phyloP scores from a whole-genome alignment of 1,140 invertebrate species.

The Saccostrea echinata region DNA sequence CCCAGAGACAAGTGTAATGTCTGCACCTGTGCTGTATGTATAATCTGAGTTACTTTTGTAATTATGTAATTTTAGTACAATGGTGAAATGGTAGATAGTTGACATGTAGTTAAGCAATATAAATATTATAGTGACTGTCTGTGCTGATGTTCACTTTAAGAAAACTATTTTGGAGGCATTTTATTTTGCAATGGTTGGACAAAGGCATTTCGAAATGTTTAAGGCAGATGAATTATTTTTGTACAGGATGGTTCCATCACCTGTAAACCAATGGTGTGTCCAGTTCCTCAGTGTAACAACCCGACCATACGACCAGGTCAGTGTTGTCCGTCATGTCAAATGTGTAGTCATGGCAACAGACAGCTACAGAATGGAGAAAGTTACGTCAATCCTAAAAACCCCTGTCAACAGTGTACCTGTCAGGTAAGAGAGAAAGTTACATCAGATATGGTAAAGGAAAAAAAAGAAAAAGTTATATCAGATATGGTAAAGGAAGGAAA shows the following conservation, averaged over 20 bases:
- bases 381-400: slow-evolving; percentile 66
- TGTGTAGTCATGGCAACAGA: slow-evolving; percentile 71
- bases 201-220: too few species aligned
- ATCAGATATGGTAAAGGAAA: too few species aligned
- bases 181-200: too few species aligned
- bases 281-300: slow-evolving; percentile 64
- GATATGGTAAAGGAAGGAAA: too few species aligned
- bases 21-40: slow-evolving; percentile 72
- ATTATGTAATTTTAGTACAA: too few species aligned
- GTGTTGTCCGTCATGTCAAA: slow-evolving; percentile 75
- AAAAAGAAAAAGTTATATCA: slow-evolving; percentile 29
- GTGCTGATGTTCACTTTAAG: too few species aligned
- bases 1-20: slow-evolving; percentile 68
- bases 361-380: slow-evolving; percentile 71
- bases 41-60: background rate
- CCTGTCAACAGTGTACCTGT: slow-evolving; percentile 68
- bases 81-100: too few species aligned
- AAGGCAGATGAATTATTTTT: background rate
- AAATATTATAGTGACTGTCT: too few species aligned
- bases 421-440: slow-evolving; percentile 56
- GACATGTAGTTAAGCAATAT: too few species aligned
- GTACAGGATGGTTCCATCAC: slow-evolving; percentile 69
- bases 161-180: too few species aligned
- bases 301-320: slow-evolving; percentile 69
- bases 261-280: slow-evolving; percentile 68